These are phyloP conservation scores for Paracentrotus lividus DNA, from an alignment of 53 echinoderm and acorn worm genomes.

Conservation along the genomic window DNA sequence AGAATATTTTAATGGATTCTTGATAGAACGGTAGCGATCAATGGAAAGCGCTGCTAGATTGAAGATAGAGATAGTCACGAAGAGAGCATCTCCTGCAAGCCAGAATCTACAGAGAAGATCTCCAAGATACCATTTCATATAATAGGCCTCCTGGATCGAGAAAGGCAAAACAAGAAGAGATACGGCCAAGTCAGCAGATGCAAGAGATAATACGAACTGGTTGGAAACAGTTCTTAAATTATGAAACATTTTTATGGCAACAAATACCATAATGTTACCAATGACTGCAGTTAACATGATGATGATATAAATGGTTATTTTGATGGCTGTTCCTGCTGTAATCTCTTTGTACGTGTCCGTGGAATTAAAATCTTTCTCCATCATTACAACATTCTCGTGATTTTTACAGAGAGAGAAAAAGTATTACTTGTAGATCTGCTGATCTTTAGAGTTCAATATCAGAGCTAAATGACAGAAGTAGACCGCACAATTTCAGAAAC, in stretches of 20 bases:
- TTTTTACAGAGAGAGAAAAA: too few relatives aligned
- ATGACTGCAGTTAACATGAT: conserved; percentile 60
- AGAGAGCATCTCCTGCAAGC: conserved; percentile 74
- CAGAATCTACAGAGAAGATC: conserved; percentile 75
- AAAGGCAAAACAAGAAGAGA: conserved; percentile 79
- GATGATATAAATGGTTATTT: neutral
- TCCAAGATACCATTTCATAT: conserved; percentile 75
- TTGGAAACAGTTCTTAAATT: conserved; percentile 77
- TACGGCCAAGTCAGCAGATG: conserved; percentile 76
- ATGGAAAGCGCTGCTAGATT: conserved; percentile 81
- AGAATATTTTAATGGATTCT: conserved; percentile 81
- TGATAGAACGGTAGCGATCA: conserved; percentile 85
- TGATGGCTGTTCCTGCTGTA: neutral
- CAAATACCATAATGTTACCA: conserved; percentile 82
- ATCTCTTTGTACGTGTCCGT: neutral
- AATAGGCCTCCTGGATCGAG: conserved; percentile 66
- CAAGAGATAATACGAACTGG: conserved; percentile 84
- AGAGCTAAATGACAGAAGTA: too few relatives aligned
- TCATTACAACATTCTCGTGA: too few relatives aligned
- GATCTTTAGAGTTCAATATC: too few relatives aligned
- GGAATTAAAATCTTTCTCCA: neutral
- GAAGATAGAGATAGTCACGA: conserved; percentile 79
- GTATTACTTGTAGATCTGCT: too few relatives aligned
- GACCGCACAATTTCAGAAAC: too few relatives aligned
- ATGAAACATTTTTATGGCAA: conserved; percentile 74